phyloP scores from a whole-genome alignment of 2,888 invertebrate species.

The Caenorhabditis sulstoni region DNA sequence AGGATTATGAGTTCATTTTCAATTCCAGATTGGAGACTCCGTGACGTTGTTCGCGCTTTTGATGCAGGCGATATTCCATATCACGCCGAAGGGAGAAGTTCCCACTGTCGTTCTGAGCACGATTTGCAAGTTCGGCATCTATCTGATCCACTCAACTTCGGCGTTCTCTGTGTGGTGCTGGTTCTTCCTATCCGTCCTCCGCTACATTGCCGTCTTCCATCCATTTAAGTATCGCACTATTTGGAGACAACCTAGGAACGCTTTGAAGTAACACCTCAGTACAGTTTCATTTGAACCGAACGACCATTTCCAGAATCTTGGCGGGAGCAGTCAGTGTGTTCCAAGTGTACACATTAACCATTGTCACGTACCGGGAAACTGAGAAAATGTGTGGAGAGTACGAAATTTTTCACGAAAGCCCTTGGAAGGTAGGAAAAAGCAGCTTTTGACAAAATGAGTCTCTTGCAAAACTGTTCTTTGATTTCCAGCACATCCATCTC shows the following conservation, averaged over 20 bases:
- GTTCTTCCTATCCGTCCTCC: conserved; percentile 75
- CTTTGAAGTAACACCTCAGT: conserved; percentile 60
- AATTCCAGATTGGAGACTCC: conserved; percentile 59
- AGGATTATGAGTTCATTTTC: background rate
- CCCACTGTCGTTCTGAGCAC: conserved; percentile 50
- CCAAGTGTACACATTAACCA: conserved; percentile 73
- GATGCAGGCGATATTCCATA: conserved; percentile 70
- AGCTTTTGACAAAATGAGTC: background rate
- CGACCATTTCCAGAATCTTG: conserved; percentile 62
- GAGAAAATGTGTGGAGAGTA: conserved; percentile 50
- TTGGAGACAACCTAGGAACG: conserved; percentile 78
- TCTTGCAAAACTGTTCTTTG: background rate
- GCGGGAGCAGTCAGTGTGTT: conserved; percentile 63
- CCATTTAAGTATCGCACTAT: conserved; percentile 77
- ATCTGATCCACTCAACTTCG: conserved; percentile 76
- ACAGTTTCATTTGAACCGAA: no score
- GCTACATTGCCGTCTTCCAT: conserved; percentile 78
- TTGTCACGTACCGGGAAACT: conserved; percentile 72
- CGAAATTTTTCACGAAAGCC: conserved; percentile 47
- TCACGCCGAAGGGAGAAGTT: conserved; percentile 52
- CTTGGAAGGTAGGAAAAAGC: conserved; percentile 33
- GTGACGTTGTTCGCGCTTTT: conserved; percentile 62
- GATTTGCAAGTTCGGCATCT: conserved; percentile 74
- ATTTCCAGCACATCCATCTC: conserved; percentile 71
- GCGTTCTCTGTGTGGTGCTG: conserved; percentile 80